These are phyloP conservation scores for Melipona bicolor DNA, from an alignment of 2,888 invertebrate genomes.

Conservation along the genomic window DNA sequence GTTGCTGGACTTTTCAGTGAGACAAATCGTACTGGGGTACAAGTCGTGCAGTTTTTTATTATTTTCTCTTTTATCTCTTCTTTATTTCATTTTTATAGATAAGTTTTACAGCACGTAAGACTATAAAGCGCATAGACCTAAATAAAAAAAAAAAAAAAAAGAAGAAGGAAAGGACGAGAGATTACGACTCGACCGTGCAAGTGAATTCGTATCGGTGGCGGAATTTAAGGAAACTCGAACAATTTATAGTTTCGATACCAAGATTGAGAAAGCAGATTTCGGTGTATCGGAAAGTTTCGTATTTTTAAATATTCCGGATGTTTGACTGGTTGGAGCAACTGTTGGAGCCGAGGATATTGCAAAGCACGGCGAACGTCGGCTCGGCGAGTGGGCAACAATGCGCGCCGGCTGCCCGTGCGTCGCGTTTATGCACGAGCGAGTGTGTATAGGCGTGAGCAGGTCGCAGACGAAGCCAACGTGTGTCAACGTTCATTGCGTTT, in stretches of 20 bases:
- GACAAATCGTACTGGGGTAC: no score
- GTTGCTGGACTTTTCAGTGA: no score
- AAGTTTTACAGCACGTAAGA: no score
- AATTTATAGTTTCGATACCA: background rate
- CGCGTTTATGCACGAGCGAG: conserved; percentile 55
- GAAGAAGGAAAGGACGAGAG: background rate
- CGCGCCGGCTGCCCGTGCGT: conserved; percentile 43
- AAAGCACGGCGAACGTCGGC: conserved; percentile 27
- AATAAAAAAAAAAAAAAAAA: no score
- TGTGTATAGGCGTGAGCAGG: conserved; percentile 72
- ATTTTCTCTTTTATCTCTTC: no score
- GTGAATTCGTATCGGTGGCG: background rate
- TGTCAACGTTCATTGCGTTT: conserved; percentile 71
- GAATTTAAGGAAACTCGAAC: background rate
- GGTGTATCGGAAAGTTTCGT: background rate
- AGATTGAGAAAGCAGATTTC: background rate
- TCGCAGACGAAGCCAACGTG: conserved; percentile 66
- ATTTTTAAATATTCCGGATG: background rate
- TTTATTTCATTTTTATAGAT: no score
- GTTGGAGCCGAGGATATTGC: conserved; percentile 28
- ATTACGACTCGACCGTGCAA: background rate
- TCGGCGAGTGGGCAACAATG: conserved; percentile 63
- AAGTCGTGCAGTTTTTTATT: no score
- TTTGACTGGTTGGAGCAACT: conserved; percentile 4
- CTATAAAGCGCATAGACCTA: no score